Evolutionary conservation across 2,888 invertebrate genomes (phyloP).

Genomic region (Cerastis rubricosa): DNA sequence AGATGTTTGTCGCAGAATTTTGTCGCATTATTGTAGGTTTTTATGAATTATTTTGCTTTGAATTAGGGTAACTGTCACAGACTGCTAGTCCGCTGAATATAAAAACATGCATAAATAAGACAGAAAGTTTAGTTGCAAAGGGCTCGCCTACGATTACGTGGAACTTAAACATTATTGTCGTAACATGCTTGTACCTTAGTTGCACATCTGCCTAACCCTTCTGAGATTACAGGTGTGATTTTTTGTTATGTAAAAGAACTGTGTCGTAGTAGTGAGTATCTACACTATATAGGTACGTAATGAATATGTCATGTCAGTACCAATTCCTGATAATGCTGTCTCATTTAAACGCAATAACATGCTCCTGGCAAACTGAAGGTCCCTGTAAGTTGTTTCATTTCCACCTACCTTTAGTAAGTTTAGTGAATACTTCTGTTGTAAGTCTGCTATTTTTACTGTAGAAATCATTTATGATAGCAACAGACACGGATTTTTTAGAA

Average conservation of each 20-base stretch:
- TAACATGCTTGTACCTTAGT: neutral
- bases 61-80: neutral
- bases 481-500: neutral
- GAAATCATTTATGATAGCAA: neutral
- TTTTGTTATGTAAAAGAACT: neutral
- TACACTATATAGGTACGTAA: neutral
- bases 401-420: neutral
- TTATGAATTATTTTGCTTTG: neutral
- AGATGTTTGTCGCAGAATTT: slow-evolving; percentile 38
- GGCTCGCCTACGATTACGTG: neutral
- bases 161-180: neutral
- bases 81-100: neutral
- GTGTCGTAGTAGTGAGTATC: too few relatives aligned
- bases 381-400: neutral
- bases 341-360: neutral
- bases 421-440: neutral
- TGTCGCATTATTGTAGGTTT: slow-evolving; percentile 23
- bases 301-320: neutral
- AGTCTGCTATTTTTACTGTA: neutral
- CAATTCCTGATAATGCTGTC: neutral
- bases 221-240: neutral
- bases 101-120: neutral
- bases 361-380: neutral
- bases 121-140: neutral
- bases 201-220: neutral